A percentile compares a stretch with the other conserved stretches of the same genome.
These are phyloP conservation scores for Trissoscelio sp. DNA, from an alignment of 2,888 invertebrate species.

Conservation along the genomic window DNA sequence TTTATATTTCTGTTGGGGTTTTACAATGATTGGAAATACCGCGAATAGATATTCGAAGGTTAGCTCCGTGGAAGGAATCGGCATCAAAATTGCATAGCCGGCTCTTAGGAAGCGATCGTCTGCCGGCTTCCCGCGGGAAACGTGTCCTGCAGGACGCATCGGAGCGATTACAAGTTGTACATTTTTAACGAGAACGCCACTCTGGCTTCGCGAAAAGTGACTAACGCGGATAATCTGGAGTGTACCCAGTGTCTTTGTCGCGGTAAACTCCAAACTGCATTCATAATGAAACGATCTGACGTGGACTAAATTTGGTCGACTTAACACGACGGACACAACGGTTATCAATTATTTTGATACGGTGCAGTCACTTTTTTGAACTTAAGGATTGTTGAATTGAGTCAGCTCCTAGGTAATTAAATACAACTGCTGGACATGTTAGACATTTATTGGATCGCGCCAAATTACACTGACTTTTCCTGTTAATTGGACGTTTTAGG, in stretches of 20 bases:
- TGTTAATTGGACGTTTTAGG: constrained; percentile 20
- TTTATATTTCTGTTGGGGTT: constrained; percentile 81
- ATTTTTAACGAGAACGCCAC: constrained; percentile 74
- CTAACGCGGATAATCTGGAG: constrained; percentile 56
- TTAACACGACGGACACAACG: constrained; percentile 57
- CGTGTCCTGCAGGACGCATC: constrained; percentile 79
- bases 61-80: constrained; percentile 72
- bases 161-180: constrained; percentile 79
- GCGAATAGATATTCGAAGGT: constrained; percentile 75
- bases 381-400: constrained; percentile 27
- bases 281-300: constrained; percentile 53
- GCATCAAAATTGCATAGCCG: constrained; percentile 82
- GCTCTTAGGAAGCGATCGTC: constrained; percentile 83
- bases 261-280: constrained; percentile 57
- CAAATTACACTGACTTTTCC: constrained; percentile 12
- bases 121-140: constrained; percentile 78
- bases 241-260: constrained; percentile 61
- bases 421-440: constrained; percentile 26
- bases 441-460: constrained; percentile 40
- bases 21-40: constrained; percentile 83
- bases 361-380: constrained; percentile 37
- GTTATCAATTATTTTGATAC: constrained; percentile 63
- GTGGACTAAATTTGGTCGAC: constrained; percentile 52
- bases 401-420: constrained; percentile 40
- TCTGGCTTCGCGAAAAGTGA: constrained; percentile 49